Conservation (phyloP, 2,113 vertebrate genomes). For the Silurus glanis region DNA sequence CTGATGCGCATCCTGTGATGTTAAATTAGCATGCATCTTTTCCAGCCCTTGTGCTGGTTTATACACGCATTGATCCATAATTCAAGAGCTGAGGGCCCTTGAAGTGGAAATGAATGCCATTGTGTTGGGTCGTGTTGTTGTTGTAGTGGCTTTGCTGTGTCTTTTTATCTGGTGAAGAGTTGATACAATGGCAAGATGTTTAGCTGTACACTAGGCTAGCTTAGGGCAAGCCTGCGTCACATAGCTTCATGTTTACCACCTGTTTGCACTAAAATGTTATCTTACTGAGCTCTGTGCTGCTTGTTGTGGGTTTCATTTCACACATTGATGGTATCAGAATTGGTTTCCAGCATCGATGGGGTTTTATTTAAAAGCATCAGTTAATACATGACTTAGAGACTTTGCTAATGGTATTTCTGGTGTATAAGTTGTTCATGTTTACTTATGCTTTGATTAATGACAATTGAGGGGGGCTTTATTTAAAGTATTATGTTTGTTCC, state of each 20-base stretch:
- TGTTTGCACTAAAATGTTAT: not conserved
- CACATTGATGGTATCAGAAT: not conserved
- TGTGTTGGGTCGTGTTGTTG: constrained; percentile 46
- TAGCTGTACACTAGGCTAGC: not conserved
- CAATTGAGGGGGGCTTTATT: not conserved
- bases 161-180: constrained; percentile 59
- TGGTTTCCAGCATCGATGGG: not conserved
- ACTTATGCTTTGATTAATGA: not conserved
- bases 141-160: constrained; percentile 45
- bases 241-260: not conserved
- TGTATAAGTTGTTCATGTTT: not conserved
- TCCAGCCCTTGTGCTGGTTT: constrained; percentile 35
- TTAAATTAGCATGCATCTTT: constrained; percentile 48
- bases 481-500: not conserved
- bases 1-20: constrained; percentile 20
- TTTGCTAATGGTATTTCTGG: not conserved
- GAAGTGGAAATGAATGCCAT: constrained; percentile 72
- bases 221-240: not conserved
- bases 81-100: constrained; percentile 62
- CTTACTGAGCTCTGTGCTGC: not conserved
- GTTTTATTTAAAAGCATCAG: not conserved
- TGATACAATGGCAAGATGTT: constrained; percentile 41
- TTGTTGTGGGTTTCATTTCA: not conserved
- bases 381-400: not conserved
- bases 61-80: constrained; percentile 61